phyloP scores from a whole-genome alignment of 2,797 vertebrate species.

The Aselliscus stoliczkanus region DNA sequence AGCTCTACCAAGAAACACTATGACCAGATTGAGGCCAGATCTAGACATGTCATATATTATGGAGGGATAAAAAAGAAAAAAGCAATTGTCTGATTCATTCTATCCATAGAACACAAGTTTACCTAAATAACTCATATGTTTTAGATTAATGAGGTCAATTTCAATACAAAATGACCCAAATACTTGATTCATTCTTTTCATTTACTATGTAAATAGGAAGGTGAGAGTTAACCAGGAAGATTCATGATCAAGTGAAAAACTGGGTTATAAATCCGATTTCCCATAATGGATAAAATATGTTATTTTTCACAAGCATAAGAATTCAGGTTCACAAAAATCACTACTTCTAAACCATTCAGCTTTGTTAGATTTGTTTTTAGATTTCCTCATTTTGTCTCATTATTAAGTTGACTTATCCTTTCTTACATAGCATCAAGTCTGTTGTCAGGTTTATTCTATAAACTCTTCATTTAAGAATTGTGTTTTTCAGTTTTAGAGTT shows the following conservation, averaged over 20 bases:
- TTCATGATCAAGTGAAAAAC: not conserved
- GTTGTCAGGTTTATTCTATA: not conserved
- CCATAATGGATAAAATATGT: not conserved
- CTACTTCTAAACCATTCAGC: not conserved
- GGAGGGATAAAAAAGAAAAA: too few relatives aligned
- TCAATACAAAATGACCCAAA: not conserved
- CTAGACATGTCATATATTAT: not conserved
- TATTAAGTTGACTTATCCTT: not conserved
- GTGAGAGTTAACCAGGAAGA: not conserved
- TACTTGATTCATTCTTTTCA: not conserved
- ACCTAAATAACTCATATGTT: not conserved
- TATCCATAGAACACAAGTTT: not conserved
- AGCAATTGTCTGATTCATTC: not conserved
- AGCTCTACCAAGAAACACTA: not conserved
- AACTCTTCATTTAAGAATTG: not conserved
- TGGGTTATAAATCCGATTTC: not conserved
- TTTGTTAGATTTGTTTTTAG: not conserved
- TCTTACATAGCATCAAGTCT: not conserved
- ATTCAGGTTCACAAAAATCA: not conserved
- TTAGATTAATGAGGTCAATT: not conserved
- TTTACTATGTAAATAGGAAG: not conserved
- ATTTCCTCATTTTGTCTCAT: not conserved
- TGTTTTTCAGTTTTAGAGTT: not conserved
- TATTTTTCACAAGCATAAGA: not conserved
- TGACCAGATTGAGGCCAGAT: not conserved